These are phyloP conservation scores for Eumerus sabulonum DNA, from an alignment of 2,888 invertebrate species.

Conservation along the genomic window DNA sequence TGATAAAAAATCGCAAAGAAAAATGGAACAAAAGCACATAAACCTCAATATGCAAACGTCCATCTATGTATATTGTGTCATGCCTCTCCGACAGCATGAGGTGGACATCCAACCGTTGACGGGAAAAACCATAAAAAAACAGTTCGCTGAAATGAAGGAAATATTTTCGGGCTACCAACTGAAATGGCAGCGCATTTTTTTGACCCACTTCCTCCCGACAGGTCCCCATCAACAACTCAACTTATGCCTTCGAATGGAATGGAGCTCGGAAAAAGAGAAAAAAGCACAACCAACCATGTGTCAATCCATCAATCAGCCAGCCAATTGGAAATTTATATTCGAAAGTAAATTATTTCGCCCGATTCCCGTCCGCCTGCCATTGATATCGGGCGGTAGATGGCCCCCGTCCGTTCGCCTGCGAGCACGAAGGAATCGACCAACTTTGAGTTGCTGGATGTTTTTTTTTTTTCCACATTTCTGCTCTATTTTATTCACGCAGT, in stretches of 20 bases:
- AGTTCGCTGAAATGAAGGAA: slow-evolving; percentile 48
- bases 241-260: neutral
- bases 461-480: slow-evolving; percentile 55
- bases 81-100: slow-evolving; percentile 12
- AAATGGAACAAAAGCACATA: neutral
- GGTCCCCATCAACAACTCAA: neutral
- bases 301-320: slow-evolving; percentile 68
- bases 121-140: slow-evolving; percentile 34
- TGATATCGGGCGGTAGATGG: neutral
- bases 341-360: slow-evolving; percentile 65
- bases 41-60: too few relatives aligned
- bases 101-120: slow-evolving; percentile 25
- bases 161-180: slow-evolving; percentile 59
- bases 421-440: too few relatives aligned
- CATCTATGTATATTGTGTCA: too few relatives aligned
- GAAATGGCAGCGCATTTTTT: slow-evolving; percentile 62
- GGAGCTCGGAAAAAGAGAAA: slow-evolving; percentile 30
- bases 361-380: slow-evolving; percentile 41
- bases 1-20: too few relatives aligned
- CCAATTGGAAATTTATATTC: slow-evolving; percentile 69
- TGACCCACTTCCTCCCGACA: slow-evolving; percentile 7
- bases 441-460: too few relatives aligned
- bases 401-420: neutral
- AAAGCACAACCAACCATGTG: slow-evolving; percentile 58
- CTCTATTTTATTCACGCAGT: slow-evolving; percentile 52